Percentiles rank a stretch among this genome's conserved stretches.
phyloP scores from a whole-genome alignment of 1,140 invertebrate genomes.

The Drosophila lini region DNA sequence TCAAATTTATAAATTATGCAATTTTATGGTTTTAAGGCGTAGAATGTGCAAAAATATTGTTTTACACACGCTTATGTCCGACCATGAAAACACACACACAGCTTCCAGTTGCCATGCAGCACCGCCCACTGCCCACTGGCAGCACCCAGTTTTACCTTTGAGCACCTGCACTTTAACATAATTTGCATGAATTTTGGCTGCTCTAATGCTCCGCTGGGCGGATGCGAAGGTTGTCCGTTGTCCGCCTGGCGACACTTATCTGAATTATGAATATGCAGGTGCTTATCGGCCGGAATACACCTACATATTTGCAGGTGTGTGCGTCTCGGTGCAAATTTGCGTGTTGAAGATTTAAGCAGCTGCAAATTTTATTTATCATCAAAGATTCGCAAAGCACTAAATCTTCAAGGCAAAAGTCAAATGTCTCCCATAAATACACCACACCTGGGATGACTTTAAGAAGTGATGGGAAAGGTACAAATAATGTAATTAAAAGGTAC shows the following conservation, averaged over 20 bases:
- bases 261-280: slow-evolving; percentile 81
- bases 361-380: slow-evolving; percentile 72
- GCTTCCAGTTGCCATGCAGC: slow-evolving; percentile 6
- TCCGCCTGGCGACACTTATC: slow-evolving; percentile 56
- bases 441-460: background rate
- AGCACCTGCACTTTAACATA: slow-evolving; percentile 70
- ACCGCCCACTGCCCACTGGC: background rate
- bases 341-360: slow-evolving; percentile 58
- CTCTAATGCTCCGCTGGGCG: slow-evolving; percentile 31
- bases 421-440: slow-evolving; percentile 29
- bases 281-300: slow-evolving; percentile 54
- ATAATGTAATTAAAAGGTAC: background rate
- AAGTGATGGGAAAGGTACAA: background rate
- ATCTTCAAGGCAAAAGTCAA: slow-evolving; percentile 30
- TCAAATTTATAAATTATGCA: slow-evolving; percentile 81
- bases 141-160: slow-evolving; percentile 12
- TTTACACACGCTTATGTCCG: slow-evolving; percentile 70
- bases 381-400: slow-evolving; percentile 40
- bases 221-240: slow-evolving; percentile 45
- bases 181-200: slow-evolving; percentile 74
- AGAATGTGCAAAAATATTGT: slow-evolving; percentile 79
- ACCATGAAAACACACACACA: slow-evolving; percentile 45
- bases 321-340: slow-evolving; percentile 3
- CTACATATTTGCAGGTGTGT: slow-evolving; percentile 4
- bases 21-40: slow-evolving; percentile 76